Percentiles rank a stretch among this genome's conserved stretches.
Evolutionary conservation across 2,797 vertebrate species (phyloP).

Genomic region (Mormyrops boulengeri): DNA sequence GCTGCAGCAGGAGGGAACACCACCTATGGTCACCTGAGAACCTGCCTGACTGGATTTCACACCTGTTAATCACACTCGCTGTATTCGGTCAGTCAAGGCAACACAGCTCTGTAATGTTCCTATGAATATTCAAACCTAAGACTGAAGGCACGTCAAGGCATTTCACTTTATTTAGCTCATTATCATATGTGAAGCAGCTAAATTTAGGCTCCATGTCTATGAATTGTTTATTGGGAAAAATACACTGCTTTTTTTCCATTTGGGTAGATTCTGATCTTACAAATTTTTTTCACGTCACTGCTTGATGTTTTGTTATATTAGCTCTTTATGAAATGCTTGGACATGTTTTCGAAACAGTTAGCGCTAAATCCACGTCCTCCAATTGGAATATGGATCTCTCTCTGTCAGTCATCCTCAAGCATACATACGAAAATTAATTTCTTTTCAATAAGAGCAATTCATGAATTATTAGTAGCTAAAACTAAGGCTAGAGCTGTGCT

Average conservation of each 20-base stretch:
- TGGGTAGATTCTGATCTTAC: not conserved
- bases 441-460: not conserved
- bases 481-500: not conserved
- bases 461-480: not conserved
- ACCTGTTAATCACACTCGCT: constrained; percentile 8
- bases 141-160: not conserved
- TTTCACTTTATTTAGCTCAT: not conserved
- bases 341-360: not conserved
- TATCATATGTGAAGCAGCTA: not conserved
- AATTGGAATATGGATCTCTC: not conserved
- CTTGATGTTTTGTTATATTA: not conserved
- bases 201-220: not conserved
- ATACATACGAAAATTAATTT: not conserved
- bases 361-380: not conserved
- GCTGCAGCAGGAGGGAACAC: not conserved
- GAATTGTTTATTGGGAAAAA: not conserved
- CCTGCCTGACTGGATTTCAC: constrained; percentile 12
- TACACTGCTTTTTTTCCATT: not conserved
- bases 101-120: not conserved
- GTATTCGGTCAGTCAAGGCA: not conserved
- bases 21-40: constrained; percentile 18
- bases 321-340: not conserved
- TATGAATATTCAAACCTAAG: not conserved
- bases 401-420: not conserved
- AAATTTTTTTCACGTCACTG: not conserved